Conservation (phyloP, 2,113 vertebrate species). For the Varanus komodoensis region DNA sequence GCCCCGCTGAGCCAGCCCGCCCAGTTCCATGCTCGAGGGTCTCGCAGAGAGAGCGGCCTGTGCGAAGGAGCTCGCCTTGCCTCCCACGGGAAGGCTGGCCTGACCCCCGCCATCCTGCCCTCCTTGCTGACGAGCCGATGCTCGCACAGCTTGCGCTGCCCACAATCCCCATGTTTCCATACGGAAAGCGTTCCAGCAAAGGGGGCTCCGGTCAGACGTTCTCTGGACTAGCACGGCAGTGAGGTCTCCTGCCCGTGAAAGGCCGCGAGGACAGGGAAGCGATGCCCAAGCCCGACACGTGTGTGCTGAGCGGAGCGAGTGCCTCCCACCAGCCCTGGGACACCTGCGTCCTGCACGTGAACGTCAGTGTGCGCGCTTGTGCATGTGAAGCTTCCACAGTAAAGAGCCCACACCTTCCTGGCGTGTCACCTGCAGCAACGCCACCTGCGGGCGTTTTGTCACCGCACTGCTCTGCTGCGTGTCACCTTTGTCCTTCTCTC, state of each 20-base stretch:
- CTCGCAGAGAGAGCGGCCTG: not conserved
- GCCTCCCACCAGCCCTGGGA: not conserved
- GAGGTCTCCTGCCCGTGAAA: not conserved
- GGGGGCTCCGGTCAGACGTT: not conserved
- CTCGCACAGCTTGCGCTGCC: not conserved
- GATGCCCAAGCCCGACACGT: not conserved
- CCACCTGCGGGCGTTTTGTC: accelerated
- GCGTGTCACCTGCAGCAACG: not conserved
- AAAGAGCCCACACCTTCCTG: not conserved
- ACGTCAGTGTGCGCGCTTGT: not conserved
- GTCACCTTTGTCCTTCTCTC: not conserved
- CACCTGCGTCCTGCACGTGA: not conserved
- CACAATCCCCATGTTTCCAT: too few relatives aligned
- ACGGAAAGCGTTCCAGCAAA: not conserved
- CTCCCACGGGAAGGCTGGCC: not conserved
- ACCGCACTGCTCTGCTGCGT: not conserved
- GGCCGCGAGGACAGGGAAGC: not conserved
- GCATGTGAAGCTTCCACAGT: not conserved
- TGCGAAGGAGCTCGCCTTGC: not conserved
- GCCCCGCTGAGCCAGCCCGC: slow-evolving; percentile 18
- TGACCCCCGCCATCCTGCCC: not conserved
- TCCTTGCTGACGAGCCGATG: not conserved
- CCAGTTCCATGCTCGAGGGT: not conserved
- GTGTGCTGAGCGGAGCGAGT: not conserved
- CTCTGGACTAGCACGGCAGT: not conserved